Base-by-base conservation (phyloP, 1,140 invertebrate species). In the Littorina saxatilis region DNA sequence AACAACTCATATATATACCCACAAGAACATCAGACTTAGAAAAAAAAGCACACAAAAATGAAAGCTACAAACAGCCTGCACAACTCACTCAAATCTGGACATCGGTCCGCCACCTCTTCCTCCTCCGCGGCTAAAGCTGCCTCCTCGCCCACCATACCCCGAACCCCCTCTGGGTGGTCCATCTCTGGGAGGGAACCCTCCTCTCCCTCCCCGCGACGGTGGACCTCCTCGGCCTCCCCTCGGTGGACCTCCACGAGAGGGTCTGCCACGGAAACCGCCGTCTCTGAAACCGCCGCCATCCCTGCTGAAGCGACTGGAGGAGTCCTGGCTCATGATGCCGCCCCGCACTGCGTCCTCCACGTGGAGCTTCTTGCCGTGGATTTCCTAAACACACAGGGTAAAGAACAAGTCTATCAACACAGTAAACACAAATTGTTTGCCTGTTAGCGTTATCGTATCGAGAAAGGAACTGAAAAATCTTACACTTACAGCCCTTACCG, bases 21-120 rank as follows among this genome's bases (percentile, higher is more conserved):
- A n/a, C n/a, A n/a, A n/a, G n/a, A n/a, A n/a, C n/a, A n/a, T n/a
- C n/a, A n/a, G n/a, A n/a, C n/a, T n/a, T n/a, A n/a, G n/a, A n/a
- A n/a, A n/a, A n/a, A n/a, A n/a, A n/a, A n/a, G n/a, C n/a, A n/a
- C n/a, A n/a, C n/a, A n/a, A n/a, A n/a, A n/a, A n/a, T n/a, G n/a
- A n/a, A n/a, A n/a, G n/a, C n/a, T n/a, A n/a, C n/a, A n/a, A n/a
- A n/a, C n/a, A n/a, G n/a, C n/a, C n/a, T n/a, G 3, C 68, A 40
- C 68, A 20, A 78, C 76, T 63, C 55, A 78, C 76, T 78, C 76
- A 61, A 78, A 78, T 78, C 76, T 63, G 58, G 76, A 78, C 76
- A 78, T 76, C 74, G 61, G 40, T 23, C 76, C 58, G 35, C 74
- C 74, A 37, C 75, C 43, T 29, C 73, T 32, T 32, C 72, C 50